Base-by-base conservation (phyloP, 2,797 vertebrate genomes). In the Bradypus variegatus region DNA sequence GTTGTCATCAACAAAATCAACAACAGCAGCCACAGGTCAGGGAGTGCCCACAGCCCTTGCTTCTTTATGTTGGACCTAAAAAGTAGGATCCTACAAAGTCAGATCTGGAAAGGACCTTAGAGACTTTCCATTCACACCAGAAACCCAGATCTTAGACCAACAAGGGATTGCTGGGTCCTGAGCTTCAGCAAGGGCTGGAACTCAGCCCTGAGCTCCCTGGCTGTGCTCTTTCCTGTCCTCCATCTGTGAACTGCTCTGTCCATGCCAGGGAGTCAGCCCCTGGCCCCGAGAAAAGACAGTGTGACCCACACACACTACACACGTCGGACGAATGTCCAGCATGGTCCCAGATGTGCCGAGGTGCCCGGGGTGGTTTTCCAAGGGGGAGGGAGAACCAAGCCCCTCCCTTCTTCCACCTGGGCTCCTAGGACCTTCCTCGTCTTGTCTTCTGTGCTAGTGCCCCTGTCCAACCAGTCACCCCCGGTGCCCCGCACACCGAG, bases 181-280 rank as follows among this genome's bases (percentile, higher is more conserved):
- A 0, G 6, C 8, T 10, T 27, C 19, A 0, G 7, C 21, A 14
- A 8, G 65, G 25, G 16, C 72, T 23, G 2, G 60, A 50, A 19
- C 55, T 77, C 8, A 0, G 53, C 36, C 36, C 70, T 1, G 0
- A 55, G 64, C 19, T 15, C 45, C 29, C 33, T 45, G 4, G 25
- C 31, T 1, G 0, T 27, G 55, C 15, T n/a, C 36, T 48, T 36
- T 65, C 18, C 85, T 6, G 33, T 3, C 1, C 38, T 3, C 55
- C 65, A n/a, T 72, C 41, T 19, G 25, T 12, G 16, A 7, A 29
- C 50, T 11, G 4, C n/a, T 73, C 67, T 70, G 29, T 45, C 18
- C 55, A 33, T 33, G 8, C 31, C 85, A 45, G 13, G 3, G 5
- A 53, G 31, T 16, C 31, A 21, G 25, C 38, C 67, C 36, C 45